Conservation (phyloP, 2,113 vertebrate genomes). For the human (Homo sapiens) region GRCh38 chr6:141333501-141334000, state of each 20-base stretch:
- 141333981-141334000: not conserved
- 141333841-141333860: not conserved
- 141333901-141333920: not conserved
- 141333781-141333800: not conserved
- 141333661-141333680: not conserved
- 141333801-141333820: not conserved
- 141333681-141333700: not conserved
- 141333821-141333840: not conserved
- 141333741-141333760: not conserved
- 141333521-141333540: not conserved
- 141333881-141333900: not conserved
- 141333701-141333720: not conserved
- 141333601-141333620: not conserved
- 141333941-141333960: not conserved
- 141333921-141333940: not conserved
- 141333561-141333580: not conserved
- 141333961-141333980: not conserved
- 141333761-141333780: not conserved
- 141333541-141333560: not conserved
- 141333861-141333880: not conserved
- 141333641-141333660: not conserved
- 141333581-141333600: not conserved
- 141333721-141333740: not conserved
- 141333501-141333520: not conserved
- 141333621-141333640: not conserved